Conservation (phyloP, 1,140 invertebrate species). For the Eulimnadia texana region DNA sequence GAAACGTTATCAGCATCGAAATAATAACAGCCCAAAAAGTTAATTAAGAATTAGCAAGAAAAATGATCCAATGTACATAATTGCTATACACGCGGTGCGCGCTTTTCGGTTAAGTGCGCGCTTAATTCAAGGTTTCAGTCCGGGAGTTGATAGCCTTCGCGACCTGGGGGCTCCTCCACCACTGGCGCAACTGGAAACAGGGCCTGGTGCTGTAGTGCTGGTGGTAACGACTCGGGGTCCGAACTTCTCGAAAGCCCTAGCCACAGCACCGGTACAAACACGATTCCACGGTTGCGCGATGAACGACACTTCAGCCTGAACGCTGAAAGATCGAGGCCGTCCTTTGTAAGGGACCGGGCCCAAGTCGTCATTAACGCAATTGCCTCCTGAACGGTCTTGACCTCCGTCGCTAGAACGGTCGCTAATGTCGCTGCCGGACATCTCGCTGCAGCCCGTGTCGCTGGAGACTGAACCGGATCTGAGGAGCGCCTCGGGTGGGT, state of each 20-base stretch:
- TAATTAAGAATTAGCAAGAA: not conserved
- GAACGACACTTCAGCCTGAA: conserved; percentile 19
- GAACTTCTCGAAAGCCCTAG: conserved; percentile 35
- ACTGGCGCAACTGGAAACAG: not conserved
- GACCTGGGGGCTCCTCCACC: not conserved
- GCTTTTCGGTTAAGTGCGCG: no score
- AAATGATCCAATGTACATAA: not conserved
- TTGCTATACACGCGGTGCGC: not conserved
- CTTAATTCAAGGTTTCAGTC: not conserved
- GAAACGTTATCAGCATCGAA: not conserved
- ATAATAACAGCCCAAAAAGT: not conserved
- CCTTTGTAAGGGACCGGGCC: conserved; percentile 13
- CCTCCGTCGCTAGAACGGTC: conserved; percentile 17
- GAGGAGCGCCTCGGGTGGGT: conserved; percentile 5
- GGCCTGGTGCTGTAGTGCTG: not conserved
- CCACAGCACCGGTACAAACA: conserved; percentile 35
- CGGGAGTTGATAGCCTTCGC: not conserved
- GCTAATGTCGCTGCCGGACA: conserved; percentile 19
- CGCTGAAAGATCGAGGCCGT: conserved; percentile 19
- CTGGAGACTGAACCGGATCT: conserved; percentile 21
- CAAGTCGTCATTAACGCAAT: not conserved
- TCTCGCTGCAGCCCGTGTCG: conserved; percentile 19
- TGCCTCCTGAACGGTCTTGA: not conserved
- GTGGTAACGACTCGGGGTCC: conserved; percentile 22
- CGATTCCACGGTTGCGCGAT: conserved; percentile 27